Base-by-base conservation (phyloP, 2,797 vertebrate species). In the Gymnoscopelus microlampas region DNA sequence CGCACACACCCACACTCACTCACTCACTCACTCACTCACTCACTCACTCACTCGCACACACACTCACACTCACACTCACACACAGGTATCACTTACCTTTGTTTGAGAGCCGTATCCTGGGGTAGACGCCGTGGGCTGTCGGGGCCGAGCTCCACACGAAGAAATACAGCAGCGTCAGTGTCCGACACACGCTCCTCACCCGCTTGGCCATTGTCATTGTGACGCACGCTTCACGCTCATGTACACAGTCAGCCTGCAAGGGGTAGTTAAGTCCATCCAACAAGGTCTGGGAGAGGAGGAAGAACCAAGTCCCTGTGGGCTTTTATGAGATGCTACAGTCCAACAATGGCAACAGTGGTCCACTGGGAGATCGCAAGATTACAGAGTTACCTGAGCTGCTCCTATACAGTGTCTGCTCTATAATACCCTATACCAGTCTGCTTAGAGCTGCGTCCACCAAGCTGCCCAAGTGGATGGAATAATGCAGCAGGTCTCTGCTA, bases 31-130 rank as follows among this genome's bases (percentile, higher is more conserved):
- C 51, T 66, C n/a, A 29, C 51, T 24, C 10, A 47, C 60, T 51
- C n/a, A 35, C 35, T 51, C 29, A 48, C n/a, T 6, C 26, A 11
- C 26, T 10, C 39, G 64, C 54, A 4, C 58, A 14, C 53, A 49
- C 51, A 50, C 63, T n/a, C 48, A 60, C 55, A 65, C 26, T 29
- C 56, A 51, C 54, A 50, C n/a, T 14, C 54, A 53, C 47, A 57
- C 61, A 74, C 65, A 77, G 73, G 66, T 71, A 71, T 74, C 62
- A 84, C 91, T 89, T 94, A 96, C 96, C 96, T 95, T 95, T 94
- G 86, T 96, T 88, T 49, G 96, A 93, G 76, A 96, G 92, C 2
- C 95, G 93, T 80, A 97, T 89, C 70, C 96, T 93, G 29, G 96
- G 95, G 56, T 94, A 91, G 77, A 90, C 77, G 85, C 85, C 92